phyloP scores from a whole-genome alignment of 2,888 invertebrate species.

The Liopterus haemorrhoidalis region DNA sequence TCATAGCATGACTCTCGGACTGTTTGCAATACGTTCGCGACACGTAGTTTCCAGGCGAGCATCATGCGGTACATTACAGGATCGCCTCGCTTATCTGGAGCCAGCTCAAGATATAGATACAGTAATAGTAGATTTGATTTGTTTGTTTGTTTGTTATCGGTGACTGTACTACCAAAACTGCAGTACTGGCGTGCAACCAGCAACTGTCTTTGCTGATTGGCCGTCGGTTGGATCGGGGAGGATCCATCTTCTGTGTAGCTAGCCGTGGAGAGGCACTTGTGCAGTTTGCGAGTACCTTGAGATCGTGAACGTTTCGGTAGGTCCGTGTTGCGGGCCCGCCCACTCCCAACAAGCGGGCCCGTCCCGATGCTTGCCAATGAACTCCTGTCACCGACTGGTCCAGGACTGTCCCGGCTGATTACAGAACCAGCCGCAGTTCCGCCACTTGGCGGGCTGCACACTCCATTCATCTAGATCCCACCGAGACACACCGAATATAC shows the following conservation, averaged over 20 bases:
- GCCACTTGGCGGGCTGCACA: slow-evolving; percentile 62
- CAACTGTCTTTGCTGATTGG: slow-evolving; percentile 56
- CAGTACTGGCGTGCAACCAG: slow-evolving; percentile 86
- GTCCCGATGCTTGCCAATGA: slow-evolving; percentile 34
- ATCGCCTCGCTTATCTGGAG: too few relatives aligned
- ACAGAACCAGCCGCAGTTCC: slow-evolving; percentile 39
- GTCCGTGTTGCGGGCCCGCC: slow-evolving; percentile 44
- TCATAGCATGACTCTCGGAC: too few relatives aligned
- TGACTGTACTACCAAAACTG: slow-evolving; percentile 91
- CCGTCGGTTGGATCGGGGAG: slow-evolving; percentile 38
- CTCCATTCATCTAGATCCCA: slow-evolving; percentile 69
- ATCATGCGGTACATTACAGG: too few relatives aligned
- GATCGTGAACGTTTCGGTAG: slow-evolving; percentile 80
- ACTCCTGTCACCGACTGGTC: slow-evolving; percentile 29
- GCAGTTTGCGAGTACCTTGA: slow-evolving; percentile 92
- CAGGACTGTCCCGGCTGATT: slow-evolving; percentile 27
- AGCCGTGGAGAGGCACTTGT: slow-evolving; percentile 86
- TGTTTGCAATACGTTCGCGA: too few relatives aligned
- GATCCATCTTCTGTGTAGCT: slow-evolving; percentile 66
- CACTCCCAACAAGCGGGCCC: slow-evolving; percentile 30
- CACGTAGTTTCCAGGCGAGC: too few relatives aligned
- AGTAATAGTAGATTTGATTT: slow-evolving; percentile 10
- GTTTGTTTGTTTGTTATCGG: slow-evolving; percentile 44
- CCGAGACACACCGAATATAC: slow-evolving; percentile 38
- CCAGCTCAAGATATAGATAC: too few relatives aligned